These are phyloP conservation scores for pig (Sus scrofa) DNA, from an alignment of 2,113 vertebrate species.

Conservation along the genomic window DNA sequence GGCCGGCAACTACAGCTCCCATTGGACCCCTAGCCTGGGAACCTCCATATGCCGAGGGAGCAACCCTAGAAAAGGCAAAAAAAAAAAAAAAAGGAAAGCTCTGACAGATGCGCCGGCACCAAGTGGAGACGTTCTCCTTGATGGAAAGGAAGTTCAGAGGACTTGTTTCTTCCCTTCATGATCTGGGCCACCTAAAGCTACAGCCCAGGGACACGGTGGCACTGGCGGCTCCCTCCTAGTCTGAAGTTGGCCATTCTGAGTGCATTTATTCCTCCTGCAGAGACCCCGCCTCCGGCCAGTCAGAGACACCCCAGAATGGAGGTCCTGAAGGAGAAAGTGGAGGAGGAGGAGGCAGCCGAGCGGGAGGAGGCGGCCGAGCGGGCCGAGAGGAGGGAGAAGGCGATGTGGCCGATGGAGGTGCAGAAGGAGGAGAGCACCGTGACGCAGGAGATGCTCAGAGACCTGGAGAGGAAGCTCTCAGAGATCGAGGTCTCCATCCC, in stretches of 20 bases:
- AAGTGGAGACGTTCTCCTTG: neutral
- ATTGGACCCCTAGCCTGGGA: no score
- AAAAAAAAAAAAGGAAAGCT: no score
- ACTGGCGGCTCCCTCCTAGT: neutral
- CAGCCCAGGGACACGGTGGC: neutral
- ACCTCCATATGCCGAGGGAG: no score
- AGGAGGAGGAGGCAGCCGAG: constrained; percentile 67
- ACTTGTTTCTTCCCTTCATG: neutral
- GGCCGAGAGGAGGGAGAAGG: neutral
- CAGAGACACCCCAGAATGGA: constrained; percentile 58
- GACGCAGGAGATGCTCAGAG: neutral
- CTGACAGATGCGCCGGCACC: neutral
- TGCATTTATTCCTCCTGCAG: neutral
- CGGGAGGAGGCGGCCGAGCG: constrained; percentile 23
- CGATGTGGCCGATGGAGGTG: accelerated
- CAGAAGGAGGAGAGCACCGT: neutral
- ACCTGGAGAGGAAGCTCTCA: constrained; percentile 2
- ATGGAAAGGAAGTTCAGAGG: neutral
- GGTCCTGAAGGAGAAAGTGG: constrained; percentile 79
- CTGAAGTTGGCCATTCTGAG: neutral
- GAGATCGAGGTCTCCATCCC: neutral
- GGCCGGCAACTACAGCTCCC: no score
- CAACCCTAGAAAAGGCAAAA: no score
- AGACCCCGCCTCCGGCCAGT: neutral
- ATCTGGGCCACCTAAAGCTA: neutral